A percentile compares a stretch with the other conserved stretches of the same genome.
These are phyloP conservation scores for Mormyrops boulengeri DNA, from an alignment of 2,797 vertebrate genomes.

Conservation along the genomic window DNA sequence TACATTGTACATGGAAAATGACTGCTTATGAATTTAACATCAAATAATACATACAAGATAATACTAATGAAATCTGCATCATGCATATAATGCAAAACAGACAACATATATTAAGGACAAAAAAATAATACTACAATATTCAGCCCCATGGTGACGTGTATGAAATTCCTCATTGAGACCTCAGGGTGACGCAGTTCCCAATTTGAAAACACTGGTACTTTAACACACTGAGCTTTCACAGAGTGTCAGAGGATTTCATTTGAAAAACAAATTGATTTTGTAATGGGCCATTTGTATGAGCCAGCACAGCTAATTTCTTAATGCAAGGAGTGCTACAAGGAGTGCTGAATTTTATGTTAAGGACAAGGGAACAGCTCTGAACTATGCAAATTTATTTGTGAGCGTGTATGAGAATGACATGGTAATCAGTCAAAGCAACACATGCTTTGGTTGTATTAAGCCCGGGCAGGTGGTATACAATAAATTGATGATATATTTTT, in stretches of 20 bases:
- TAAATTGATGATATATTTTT: slow-evolving; percentile 2
- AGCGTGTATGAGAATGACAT: neutral
- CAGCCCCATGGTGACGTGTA: neutral
- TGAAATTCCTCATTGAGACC: neutral
- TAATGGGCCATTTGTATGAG: neutral
- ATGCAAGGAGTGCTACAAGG: slow-evolving; percentile 1
- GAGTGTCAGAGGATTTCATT: neutral
- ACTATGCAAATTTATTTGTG: slow-evolving; percentile 11
- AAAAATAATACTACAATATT: neutral
- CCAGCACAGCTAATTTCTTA: slow-evolving; percentile 12
- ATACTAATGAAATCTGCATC: neutral
- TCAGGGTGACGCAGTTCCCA: neutral
- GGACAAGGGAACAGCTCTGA: neutral
- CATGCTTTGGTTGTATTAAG: neutral
- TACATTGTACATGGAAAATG: neutral
- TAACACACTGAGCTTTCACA: neutral
- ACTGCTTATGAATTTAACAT: neutral
- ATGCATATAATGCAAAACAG: neutral
- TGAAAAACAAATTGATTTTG: slow-evolving; percentile 8
- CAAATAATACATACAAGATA: neutral
- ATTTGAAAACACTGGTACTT: slow-evolving; percentile 1
- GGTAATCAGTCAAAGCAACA: slow-evolving; percentile 3
- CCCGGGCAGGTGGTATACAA: neutral
- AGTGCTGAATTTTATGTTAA: slow-evolving; percentile 1
- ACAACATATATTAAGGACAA: neutral